A percentile compares a stretch with the other conserved stretches of the same genome.
Evolutionary conservation across 1,140 invertebrate species (phyloP).

Genomic region (Neodiprion lecontei): DNA sequence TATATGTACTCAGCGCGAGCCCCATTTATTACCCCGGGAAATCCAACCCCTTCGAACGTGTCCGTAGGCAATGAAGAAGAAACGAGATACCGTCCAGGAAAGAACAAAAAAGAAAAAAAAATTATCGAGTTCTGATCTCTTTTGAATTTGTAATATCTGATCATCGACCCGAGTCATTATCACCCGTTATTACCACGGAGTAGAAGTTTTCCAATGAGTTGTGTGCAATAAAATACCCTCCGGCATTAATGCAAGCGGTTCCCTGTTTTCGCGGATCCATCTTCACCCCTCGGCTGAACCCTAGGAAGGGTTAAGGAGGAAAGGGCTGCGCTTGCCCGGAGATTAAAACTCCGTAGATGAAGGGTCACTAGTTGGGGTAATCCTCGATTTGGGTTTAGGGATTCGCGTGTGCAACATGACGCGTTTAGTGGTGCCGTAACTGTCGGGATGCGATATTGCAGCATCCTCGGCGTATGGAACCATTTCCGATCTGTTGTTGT

Average conservation of each 20-base stretch:
- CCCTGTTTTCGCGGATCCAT: slow-evolving; percentile 35
- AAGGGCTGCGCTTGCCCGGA: slow-evolving; percentile 28
- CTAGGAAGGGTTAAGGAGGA: slow-evolving; percentile 35
- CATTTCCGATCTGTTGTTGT: slow-evolving; percentile 38
- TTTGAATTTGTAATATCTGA: slow-evolving; percentile 7
- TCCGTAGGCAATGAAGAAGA: background rate
- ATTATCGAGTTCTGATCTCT: background rate
- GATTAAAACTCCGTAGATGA: slow-evolving; percentile 39
- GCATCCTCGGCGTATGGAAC: slow-evolving; percentile 40
- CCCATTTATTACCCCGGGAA: background rate
- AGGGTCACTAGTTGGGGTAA: slow-evolving; percentile 26
- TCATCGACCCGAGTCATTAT: background rate
- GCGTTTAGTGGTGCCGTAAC: slow-evolving; percentile 38
- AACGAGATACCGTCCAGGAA: no score
- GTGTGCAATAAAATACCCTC: slow-evolving; percentile 18
- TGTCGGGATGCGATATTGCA: slow-evolving; percentile 31
- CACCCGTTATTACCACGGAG: background rate
- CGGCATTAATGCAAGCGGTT: slow-evolving; percentile 42
- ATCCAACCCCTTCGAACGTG: background rate
- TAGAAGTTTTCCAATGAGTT: background rate
- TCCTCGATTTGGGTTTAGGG: background rate
- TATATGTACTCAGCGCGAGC: background rate
- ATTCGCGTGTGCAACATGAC: slow-evolving; percentile 16
- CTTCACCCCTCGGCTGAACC: background rate
- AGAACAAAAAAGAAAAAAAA: background rate